These are phyloP conservation scores for Nicator chloris DNA, from an alignment of 2,113 vertebrate genomes.

Conservation along the genomic window DNA sequence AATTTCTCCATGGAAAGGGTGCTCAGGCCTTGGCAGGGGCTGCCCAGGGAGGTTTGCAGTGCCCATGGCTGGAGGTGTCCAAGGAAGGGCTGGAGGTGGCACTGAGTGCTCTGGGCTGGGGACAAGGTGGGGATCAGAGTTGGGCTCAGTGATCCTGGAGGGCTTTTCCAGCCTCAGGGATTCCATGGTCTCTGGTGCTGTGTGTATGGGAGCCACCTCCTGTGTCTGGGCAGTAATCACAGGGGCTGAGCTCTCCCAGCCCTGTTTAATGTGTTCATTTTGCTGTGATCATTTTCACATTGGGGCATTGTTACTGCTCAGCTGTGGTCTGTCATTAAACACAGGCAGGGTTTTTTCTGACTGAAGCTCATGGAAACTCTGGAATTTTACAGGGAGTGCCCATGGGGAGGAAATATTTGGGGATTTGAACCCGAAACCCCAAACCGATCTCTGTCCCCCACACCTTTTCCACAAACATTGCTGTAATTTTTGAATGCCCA, in stretches of 20 bases:
- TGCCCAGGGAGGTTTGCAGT: neutral
- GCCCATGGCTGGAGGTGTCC: neutral
- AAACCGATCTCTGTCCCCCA: neutral
- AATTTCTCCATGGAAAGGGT: neutral
- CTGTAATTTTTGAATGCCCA: neutral
- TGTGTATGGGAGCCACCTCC: neutral
- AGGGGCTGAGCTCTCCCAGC: neutral
- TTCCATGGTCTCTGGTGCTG: no score
- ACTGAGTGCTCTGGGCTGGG: neutral
- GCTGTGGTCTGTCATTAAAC: neutral
- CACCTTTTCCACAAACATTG: fast-evolving
- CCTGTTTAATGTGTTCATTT: neutral
- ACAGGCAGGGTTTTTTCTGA: neutral
- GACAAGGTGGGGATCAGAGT: no score
- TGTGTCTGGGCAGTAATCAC: neutral
- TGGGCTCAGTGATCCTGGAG: no score
- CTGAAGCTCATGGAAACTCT: neutral
- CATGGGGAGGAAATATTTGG: neutral
- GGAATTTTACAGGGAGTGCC: neutral
- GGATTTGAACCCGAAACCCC: neutral
- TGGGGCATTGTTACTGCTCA: neutral
- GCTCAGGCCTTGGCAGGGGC: neutral
- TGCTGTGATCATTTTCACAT: neutral
- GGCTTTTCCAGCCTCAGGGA: neutral
- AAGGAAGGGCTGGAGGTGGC: neutral